These are phyloP conservation scores for Caenorhabditis afra DNA, from an alignment of 2,888 invertebrate genomes.

Conservation along the genomic window DNA sequence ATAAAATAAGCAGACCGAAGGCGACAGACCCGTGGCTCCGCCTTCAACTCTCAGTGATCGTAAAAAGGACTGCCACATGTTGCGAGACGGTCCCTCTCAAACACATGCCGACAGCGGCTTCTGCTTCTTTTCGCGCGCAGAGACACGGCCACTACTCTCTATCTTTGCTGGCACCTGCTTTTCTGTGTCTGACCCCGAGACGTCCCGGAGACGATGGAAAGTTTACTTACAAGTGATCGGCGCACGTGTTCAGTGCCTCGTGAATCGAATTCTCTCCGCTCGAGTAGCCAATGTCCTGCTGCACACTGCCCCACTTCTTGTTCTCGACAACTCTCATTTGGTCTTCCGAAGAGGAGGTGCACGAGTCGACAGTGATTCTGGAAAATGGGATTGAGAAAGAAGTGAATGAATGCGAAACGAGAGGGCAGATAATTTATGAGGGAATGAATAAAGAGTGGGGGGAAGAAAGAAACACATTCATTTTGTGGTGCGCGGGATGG, in stretches of 20 bases:
- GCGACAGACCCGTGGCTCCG: not conserved
- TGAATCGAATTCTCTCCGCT: conserved; percentile 74
- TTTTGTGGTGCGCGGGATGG: conserved; percentile 33
- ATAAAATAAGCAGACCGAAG: not conserved
- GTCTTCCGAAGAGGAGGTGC: conserved; percentile 60
- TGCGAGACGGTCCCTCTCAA: conserved; percentile 24
- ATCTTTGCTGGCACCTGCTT: not conserved
- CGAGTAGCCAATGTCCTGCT: conserved; percentile 73
- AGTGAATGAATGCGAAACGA: not conserved
- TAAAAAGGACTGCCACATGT: conserved; percentile 40
- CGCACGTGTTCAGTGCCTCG: conserved; percentile 63
- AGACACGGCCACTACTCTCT: too few species aligned
- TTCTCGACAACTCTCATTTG: conserved; percentile 28
- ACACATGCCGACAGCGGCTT: conserved; percentile 17
- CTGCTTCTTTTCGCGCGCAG: not conserved
- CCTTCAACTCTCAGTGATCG: conserved; percentile 18
- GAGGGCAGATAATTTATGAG: conserved; percentile 34
- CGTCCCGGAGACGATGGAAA: not conserved
- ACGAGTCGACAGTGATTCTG: conserved; percentile 62
- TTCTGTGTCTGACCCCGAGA: not conserved
- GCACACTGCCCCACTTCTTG: conserved; percentile 67
- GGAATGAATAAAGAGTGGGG: not conserved
- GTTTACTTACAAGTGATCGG: conserved; percentile 58
- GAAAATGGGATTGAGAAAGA: conserved; percentile 14
- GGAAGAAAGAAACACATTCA: conserved; percentile 48